Evolutionary conservation across 2,113 vertebrate genomes (phyloP).

Genomic region (Halcyon malimbica): DNA sequence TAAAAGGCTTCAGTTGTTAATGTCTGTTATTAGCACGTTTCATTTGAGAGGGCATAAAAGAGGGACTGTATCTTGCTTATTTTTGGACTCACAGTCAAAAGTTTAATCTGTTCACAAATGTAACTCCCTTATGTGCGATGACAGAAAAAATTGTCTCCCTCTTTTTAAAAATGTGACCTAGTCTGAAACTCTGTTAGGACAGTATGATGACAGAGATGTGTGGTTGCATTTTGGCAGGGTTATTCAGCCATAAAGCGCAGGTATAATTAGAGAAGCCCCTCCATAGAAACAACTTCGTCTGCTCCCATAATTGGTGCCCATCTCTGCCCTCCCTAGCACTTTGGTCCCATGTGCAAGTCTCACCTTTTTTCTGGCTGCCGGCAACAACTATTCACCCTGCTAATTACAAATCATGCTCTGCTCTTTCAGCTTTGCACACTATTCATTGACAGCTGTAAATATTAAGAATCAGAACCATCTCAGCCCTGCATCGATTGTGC

Average conservation of each 20-base stretch:
- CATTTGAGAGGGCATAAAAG: slow-evolving; percentile 40
- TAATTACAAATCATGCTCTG: background rate
- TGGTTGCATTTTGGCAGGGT: background rate
- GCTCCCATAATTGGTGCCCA: background rate
- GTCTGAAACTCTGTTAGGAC: background rate
- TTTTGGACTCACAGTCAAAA: slow-evolving; percentile 38
- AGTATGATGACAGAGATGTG: rapidly evolving
- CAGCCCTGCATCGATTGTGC: background rate
- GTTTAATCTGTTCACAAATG: slow-evolving; percentile 30
- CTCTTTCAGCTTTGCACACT: background rate
- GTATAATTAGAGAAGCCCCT: background rate
- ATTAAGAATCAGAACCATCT: background rate
- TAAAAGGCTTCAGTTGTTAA: slow-evolving; percentile 65
- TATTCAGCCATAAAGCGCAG: rapidly evolving
- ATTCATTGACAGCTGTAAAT: slow-evolving; percentile 8
- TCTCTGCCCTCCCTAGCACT: background rate
- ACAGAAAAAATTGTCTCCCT: background rate
- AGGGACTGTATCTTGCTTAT: background rate
- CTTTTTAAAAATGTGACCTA: slow-evolving; percentile 25
- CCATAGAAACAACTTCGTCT: background rate
- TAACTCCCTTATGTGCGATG: background rate
- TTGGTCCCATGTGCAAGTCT: background rate
- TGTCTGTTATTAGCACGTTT: slow-evolving; percentile 71
- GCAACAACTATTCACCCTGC: background rate
- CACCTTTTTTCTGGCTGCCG: background rate